These are phyloP conservation scores for Pantelozetes paolii DNA, from an alignment of 2,888 invertebrate genomes.

Conservation along the genomic window DNA sequence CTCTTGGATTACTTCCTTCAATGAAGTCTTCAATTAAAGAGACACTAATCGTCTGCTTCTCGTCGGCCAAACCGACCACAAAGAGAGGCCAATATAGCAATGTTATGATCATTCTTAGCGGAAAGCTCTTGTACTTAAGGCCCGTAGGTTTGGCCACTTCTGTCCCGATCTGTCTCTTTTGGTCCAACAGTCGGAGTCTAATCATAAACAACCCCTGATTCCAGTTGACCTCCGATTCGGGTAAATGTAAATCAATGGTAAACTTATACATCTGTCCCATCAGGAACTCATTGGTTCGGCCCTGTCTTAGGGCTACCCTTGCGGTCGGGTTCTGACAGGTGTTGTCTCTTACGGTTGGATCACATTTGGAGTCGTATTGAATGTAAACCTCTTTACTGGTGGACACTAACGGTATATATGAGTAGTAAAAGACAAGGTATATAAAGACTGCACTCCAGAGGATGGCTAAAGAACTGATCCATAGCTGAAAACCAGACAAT, in stretches of 20 bases:
- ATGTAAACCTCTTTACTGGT: conserved; percentile 35
- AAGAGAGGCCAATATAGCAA: conserved; percentile 41
- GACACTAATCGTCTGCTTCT: conserved; percentile 38
- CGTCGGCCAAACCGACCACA: conserved; percentile 29
- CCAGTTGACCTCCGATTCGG: conserved; percentile 44
- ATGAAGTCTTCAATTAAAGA: conserved; percentile 31
- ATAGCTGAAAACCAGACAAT: not conserved
- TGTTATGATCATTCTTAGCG: conserved; percentile 18
- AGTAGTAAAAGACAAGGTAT: conserved; percentile 39
- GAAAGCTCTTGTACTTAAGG: conserved; percentile 39
- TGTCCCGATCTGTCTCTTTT: not conserved
- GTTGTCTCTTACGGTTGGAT: not conserved
- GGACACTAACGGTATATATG: conserved; percentile 35
- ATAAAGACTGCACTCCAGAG: conserved; percentile 40
- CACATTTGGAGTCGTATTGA: conserved; percentile 41
- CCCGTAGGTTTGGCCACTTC: conserved; percentile 39
- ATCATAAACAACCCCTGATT: conserved; percentile 45
- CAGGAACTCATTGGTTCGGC: conserved; percentile 8
- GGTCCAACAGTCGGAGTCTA: conserved; percentile 38
- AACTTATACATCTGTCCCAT: conserved; percentile 43
- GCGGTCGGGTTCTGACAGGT: conserved; percentile 34
- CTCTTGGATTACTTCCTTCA: conserved; percentile 24
- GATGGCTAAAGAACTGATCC: conserved; percentile 9
- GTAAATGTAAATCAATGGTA: conserved; percentile 38
- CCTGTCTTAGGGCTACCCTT: conserved; percentile 5